Base-by-base conservation (phyloP, 2,113 vertebrate genomes). In the Pagrus major region DNA sequence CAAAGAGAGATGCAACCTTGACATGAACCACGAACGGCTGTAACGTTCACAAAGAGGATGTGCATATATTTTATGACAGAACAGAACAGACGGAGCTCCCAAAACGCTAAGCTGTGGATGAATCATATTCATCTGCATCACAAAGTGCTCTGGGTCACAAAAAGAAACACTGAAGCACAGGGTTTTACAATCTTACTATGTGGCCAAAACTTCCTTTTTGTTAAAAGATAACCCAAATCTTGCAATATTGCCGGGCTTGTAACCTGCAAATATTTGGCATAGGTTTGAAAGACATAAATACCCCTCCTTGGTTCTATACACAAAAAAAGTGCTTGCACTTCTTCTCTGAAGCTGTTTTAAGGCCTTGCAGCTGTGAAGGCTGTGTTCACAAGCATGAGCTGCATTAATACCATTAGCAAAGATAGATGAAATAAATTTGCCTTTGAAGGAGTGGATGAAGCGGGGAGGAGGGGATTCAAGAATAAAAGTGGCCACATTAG, bases 401-500 rank as follows among this genome's bases (percentile, higher is more conserved):
- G 54, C 70, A 80, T 73, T 89, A 86, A 87, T 87, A 78, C 78
- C 75, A 74, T 87, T 82, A 83, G 78, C 76, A 78, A 68, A 86
- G 73, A 83, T 68, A 71, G 67, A 90, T 81, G 84, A 84, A 86
- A 88, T 79, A 60, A 5, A 60, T 79, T 33, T 49, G 69, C 54
- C 81, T 89, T 85, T 91, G 84, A 90, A 82, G 86, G 21, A 16
- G 41, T 21, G 58, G 60, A 80, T 86, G 76, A 87, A 79, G 66
- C 21, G 0, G 1, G 60, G 42, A 60, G 66, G 79, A 68, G 83
- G 64, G 65, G 81, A 65, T 65, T 71, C 58, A 6, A 52, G 69
- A 87, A 90, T 78, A 80, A 88, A 91, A 88, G 72, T 81, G 77
- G 49, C 79, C 56, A 92, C 55, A 88, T 83, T 77, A 89, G 71